Evolutionary conservation across 2,888 invertebrate genomes (phyloP).

Genomic region (Dolichopus griseipennis): DNA sequence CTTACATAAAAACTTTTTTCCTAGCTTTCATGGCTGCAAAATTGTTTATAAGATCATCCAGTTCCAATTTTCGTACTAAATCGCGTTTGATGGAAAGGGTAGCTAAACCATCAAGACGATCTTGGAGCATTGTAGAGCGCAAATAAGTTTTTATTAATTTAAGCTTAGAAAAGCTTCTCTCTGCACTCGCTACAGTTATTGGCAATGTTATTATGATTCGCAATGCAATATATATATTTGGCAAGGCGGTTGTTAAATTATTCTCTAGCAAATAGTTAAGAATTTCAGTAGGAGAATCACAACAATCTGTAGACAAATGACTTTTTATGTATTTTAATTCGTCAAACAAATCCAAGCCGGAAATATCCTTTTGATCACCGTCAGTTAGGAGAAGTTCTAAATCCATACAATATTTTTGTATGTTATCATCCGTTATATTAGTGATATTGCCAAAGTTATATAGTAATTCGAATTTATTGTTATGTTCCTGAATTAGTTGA

Average conservation of each 20-base stretch:
- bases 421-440: too few species aligned
- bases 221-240: constrained; percentile 9
- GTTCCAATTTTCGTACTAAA: constrained; percentile 13
- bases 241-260: constrained; percentile 10
- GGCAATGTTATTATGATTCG: constrained; percentile 11
- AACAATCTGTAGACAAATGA: constrained; percentile 8
- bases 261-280: not conserved
- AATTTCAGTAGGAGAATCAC: constrained; percentile 11
- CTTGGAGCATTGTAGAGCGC: constrained; percentile 13
- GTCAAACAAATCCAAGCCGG: constrained; percentile 9
- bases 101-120: constrained; percentile 14
- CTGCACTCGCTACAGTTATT: constrained; percentile 11
- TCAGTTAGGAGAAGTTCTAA: too few species aligned
- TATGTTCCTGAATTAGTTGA: too few species aligned
- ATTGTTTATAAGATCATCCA: constrained; percentile 13
- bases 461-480: too few species aligned
- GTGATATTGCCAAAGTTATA: too few species aligned
- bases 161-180: constrained; percentile 10
- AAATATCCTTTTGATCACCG: constrained; percentile 10
- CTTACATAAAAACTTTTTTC: constrained; percentile 10
- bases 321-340: constrained; percentile 4
- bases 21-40: constrained; percentile 14
- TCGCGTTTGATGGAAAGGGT: constrained; percentile 12
- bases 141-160: constrained; percentile 12
- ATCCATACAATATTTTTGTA: too few species aligned